Evolutionary conservation across 2,888 invertebrate genomes (phyloP).

Genomic region (Trilocha varians): DNA sequence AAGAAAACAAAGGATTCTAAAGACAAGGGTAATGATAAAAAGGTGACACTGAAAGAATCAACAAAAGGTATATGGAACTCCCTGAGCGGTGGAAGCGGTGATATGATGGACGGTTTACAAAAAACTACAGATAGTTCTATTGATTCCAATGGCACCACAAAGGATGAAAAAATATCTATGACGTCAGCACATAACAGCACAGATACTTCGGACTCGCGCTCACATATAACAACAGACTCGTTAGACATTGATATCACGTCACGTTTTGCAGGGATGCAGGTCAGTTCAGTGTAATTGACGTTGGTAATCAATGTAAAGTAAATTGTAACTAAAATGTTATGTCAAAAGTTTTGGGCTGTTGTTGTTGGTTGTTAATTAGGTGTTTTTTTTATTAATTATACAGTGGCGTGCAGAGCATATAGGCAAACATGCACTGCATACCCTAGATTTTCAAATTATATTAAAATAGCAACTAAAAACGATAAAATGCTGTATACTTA

Average conservation of each 20-base stretch:
- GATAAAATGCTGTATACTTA: too few relatives aligned
- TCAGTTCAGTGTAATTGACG: constrained; percentile 61
- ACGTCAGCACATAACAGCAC: constrained; percentile 51
- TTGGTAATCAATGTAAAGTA: too few relatives aligned
- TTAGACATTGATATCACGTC: constrained; percentile 66
- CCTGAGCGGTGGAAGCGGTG: constrained; percentile 60
- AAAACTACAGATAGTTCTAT: constrained; percentile 52
- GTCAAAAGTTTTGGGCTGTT: too few relatives aligned
- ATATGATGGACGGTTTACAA: constrained; percentile 59
- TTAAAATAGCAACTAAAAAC: too few relatives aligned
- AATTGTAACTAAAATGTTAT: too few relatives aligned
- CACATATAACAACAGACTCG: constrained; percentile 66
- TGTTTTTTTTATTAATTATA: too few relatives aligned
- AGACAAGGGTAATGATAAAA: constrained; percentile 65
- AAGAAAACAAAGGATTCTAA: constrained; percentile 75
- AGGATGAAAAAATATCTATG: constrained; percentile 64
- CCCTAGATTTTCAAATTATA: too few relatives aligned
- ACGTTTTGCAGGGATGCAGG: constrained; percentile 72
- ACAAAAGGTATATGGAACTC: constrained; percentile 64
- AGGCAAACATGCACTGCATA: too few relatives aligned
- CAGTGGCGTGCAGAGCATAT: too few relatives aligned
- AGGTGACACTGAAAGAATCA: constrained; percentile 56
- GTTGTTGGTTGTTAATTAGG: too few relatives aligned
- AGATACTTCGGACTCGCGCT: constrained; percentile 60
- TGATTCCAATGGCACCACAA: constrained; percentile 57